Base-by-base conservation (phyloP, 2,888 invertebrate genomes). In the Drosophila hamatofila region DNA sequence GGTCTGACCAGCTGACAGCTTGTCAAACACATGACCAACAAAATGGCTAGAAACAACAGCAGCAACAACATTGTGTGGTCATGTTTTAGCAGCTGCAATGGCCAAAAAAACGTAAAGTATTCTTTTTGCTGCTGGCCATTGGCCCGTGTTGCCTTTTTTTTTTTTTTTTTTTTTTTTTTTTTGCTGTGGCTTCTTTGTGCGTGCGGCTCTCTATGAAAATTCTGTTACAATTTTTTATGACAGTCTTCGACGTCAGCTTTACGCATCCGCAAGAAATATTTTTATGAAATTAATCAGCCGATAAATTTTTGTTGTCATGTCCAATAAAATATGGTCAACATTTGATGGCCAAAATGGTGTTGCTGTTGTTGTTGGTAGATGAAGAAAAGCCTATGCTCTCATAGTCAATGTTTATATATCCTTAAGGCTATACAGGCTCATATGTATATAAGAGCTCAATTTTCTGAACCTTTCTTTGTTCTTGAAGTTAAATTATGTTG, bases 11-110 rank as follows among this genome's bases (percentile, higher is more conserved):
- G 59, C 42, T 84, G 84, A 86, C 86, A 83, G 78, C 84, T 66
- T 78, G 89, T 80, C 87, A 89, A 88, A 83, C 72, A 78, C 83
- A 85, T 72, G 78, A 57, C 60, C 75, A 70, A 69, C 76, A 80
- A 82, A 70, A 79, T 73, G 80, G 68, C 59, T 44, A 60, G 57
- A 57, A 58, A 9, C 51, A 57, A 18, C 56, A 56, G 57, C 59
- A 58, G 9, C 55, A 57, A 16, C 51, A 64, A 21, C 57, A 56
- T 42, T 56, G 30, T 30, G 56, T 39, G 54, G 54, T 54, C 61
- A 35, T 57, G 57, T 56, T 30, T 37, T 35, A 76, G 68, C 77
- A 68, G 74, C 88, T 78, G 81, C 78, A 78, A 56, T 70, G 69
- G 51, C 51, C 33, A 33, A 21, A 51, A 51, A 33, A 33, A 41